Percentiles rank a stretch among this genome's conserved stretches.
Conservation (phyloP, 1,140 invertebrate species). For the Panagrolaimus sp. region DNA sequence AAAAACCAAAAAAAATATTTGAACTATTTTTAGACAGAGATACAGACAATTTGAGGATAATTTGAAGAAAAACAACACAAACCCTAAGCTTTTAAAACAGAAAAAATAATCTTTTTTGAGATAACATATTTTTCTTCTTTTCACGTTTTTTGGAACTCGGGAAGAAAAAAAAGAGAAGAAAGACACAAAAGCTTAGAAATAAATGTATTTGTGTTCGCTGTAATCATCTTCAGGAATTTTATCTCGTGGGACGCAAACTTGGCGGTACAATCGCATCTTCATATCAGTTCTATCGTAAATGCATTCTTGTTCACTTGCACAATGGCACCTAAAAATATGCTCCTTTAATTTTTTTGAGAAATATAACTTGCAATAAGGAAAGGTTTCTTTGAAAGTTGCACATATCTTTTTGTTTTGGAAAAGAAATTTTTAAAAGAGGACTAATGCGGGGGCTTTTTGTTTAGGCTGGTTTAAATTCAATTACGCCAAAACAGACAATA, state of each 20-base stretch:
- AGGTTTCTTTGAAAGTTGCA: conserved; percentile 2
- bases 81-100: no score
- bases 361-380: not conserved
- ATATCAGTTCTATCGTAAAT: conserved; percentile 47
- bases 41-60: no score
- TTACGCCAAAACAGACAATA: not conserved
- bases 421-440: not conserved
- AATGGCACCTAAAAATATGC: conserved; percentile 37
- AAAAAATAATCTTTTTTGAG: no score
- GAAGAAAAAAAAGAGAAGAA: no score
- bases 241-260: conserved; percentile 33
- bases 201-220: not conserved
- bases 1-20: no score
- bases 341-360: conserved; percentile 7
- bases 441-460: not conserved
- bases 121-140: no score
- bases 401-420: not conserved
- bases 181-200: no score
- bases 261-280: conserved; percentile 46
- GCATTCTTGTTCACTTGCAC: conserved; percentile 32
- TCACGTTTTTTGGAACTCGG: no score
- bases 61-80: no score
- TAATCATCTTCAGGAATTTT: conserved; percentile 16
- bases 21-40: no score
- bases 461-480: not conserved